Evolutionary conservation across 1,140 invertebrate species (phyloP).

Genomic region (Saccostrea glomerata): DNA sequence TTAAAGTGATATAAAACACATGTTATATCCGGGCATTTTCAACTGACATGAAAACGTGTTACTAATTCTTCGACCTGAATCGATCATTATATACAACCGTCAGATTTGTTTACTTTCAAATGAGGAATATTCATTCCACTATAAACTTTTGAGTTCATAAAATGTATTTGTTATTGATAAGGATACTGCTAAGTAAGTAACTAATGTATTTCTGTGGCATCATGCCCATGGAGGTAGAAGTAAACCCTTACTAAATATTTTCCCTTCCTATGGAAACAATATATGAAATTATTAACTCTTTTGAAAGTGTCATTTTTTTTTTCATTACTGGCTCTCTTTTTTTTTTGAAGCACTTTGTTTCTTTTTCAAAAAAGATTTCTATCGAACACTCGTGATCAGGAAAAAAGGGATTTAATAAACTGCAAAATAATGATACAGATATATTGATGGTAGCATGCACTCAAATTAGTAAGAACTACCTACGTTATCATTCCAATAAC

Average conservation of each 20-base stretch:
- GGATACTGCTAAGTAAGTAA: neutral
- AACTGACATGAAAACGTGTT: neutral
- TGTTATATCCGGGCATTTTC: neutral
- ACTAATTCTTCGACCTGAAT: neutral
- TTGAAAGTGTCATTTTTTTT: too few relatives aligned
- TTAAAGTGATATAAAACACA: neutral
- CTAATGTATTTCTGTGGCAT: neutral
- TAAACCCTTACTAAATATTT: too few relatives aligned
- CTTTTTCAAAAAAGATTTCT: too few relatives aligned
- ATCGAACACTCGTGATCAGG: too few relatives aligned
- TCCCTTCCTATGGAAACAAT: too few relatives aligned
- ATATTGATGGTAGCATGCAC: too few relatives aligned
- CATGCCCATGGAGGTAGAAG: too few relatives aligned
- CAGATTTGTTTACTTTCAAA: slow-evolving; percentile 4
- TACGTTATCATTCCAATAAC: neutral
- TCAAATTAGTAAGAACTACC: neutral
- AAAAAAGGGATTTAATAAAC: too few relatives aligned
- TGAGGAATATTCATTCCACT: neutral
- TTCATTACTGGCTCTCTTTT: too few relatives aligned
- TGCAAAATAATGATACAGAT: too few relatives aligned
- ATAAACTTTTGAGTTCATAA: neutral
- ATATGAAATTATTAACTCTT: too few relatives aligned
- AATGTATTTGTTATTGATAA: neutral
- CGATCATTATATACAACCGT: neutral
- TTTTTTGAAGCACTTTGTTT: too few relatives aligned